A percentile compares a stretch with the other conserved stretches of the same genome.
Conservation (phyloP, 2,888 invertebrate species). For the Erpobdella octoculata region DNA sequence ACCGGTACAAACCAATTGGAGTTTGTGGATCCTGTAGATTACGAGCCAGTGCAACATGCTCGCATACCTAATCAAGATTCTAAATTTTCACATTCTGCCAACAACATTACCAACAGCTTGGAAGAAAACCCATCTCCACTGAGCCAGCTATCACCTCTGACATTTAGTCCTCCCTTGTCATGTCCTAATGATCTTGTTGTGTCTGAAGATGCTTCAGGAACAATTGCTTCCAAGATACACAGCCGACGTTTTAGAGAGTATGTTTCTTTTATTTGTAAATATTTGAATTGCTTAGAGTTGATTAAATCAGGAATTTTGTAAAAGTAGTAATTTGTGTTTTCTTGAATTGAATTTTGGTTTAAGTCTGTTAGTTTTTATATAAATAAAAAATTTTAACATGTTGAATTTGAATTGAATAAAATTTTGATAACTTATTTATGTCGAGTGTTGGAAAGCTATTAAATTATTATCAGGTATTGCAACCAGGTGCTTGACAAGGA, state of each 20-base stretch:
- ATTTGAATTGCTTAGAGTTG: too few species aligned
- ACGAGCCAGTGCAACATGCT: too few species aligned
- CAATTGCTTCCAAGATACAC: constrained; percentile 49
- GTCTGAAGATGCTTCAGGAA: constrained; percentile 38
- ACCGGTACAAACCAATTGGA: not conserved
- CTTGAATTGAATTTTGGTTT: too few species aligned
- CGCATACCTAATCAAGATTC: not conserved
- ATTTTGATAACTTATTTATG: too few species aligned
- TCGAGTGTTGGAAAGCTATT: too few species aligned
- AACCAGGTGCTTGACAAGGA: constrained; percentile 59
- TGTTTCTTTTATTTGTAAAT: constrained; percentile 40
- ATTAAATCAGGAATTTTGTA: too few species aligned
- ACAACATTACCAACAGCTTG: constrained; percentile 46
- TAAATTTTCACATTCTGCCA: not conserved
- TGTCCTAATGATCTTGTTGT: constrained; percentile 45
- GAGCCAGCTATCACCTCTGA: constrained; percentile 50
- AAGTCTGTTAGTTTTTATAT: not conserved
- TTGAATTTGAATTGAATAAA: too few species aligned
- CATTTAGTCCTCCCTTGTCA: constrained; percentile 48
- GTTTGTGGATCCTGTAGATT: not conserved
- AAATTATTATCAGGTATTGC: constrained; percentile 57
- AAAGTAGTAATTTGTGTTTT: too few species aligned
- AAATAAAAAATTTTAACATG: too few species aligned
- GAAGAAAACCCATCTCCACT: constrained; percentile 44
- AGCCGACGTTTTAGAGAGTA: constrained; percentile 53